Evolutionary conservation across 1,140 invertebrate genomes (phyloP).

Genomic region (Oreohelix idahoensis): DNA sequence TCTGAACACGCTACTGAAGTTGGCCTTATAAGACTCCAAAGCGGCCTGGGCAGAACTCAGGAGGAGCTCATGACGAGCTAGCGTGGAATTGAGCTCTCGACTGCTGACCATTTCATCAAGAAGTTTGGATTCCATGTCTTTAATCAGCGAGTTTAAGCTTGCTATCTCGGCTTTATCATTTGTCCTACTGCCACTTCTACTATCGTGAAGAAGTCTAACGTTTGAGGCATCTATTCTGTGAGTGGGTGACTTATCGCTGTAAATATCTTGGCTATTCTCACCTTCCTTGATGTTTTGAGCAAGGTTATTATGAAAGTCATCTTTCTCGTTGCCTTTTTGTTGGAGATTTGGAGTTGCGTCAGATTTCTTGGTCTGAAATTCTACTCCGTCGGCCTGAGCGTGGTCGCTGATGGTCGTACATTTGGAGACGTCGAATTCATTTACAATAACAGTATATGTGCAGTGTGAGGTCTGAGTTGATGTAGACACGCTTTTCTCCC

Average conservation of each 20-base stretch:
- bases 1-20: constrained; percentile 60
- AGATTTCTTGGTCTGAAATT: constrained; percentile 27
- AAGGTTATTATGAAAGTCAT: neutral
- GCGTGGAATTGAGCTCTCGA: constrained; percentile 59
- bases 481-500: constrained; percentile 7
- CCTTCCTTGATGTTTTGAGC: neutral
- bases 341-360: constrained; percentile 1
- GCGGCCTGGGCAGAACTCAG: constrained; percentile 51
- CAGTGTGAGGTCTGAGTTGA: constrained; percentile 46
- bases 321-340: constrained; percentile 1
- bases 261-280: neutral
- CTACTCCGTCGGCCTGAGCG: constrained; percentile 32
- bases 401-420: constrained; percentile 53
- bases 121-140: constrained; percentile 58
- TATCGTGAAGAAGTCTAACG: neutral
- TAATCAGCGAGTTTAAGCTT: constrained; percentile 44
- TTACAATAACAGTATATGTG: constrained; percentile 64
- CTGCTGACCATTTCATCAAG: constrained; percentile 61
- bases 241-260: neutral
- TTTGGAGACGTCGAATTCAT: constrained; percentile 61
- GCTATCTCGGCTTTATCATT: constrained; percentile 5
- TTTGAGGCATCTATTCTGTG: neutral
- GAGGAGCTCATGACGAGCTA: constrained; percentile 56
- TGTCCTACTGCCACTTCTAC: neutral
- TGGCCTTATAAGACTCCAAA: constrained; percentile 54